Conservation (phyloP, 2,888 invertebrate genomes). For the Erpobdella octoculata region DNA sequence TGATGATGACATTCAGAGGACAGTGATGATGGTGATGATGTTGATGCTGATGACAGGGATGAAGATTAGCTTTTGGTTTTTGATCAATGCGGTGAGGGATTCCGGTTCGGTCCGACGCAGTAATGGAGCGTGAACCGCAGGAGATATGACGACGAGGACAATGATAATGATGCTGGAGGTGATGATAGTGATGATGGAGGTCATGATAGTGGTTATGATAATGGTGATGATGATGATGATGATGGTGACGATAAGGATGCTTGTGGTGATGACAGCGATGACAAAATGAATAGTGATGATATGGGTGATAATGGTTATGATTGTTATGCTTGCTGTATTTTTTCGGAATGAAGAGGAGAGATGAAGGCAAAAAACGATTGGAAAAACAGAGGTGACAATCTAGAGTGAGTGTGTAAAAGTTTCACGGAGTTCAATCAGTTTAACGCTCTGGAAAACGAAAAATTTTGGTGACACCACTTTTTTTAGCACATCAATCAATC, state of each 20-base stretch:
- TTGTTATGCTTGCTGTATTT: conserved; percentile 16
- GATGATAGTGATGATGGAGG: neutral
- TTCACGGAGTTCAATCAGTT: too few species aligned
- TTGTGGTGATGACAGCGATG: conserved; percentile 18
- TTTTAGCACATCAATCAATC: too few species aligned
- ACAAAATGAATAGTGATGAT: conserved; percentile 19
- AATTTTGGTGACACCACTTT: too few species aligned
- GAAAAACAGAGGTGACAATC: too few species aligned
- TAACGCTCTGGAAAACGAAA: too few species aligned
- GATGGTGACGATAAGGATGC: conserved; percentile 21
- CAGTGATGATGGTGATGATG: conserved; percentile 24
- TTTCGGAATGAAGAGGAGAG: neutral
- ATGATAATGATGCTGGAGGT: neutral
- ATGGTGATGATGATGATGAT: conserved; percentile 21
- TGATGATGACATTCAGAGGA: conserved; percentile 24
- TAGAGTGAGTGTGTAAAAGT: too few species aligned
- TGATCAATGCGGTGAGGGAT: neutral
- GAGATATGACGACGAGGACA: too few species aligned
- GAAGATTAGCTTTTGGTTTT: neutral
- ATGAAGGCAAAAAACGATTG: too few species aligned
- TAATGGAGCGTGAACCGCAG: neutral
- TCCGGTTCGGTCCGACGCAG: neutral
- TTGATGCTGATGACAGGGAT: conserved; percentile 7
- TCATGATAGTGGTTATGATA: conserved; percentile 22
- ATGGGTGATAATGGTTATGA: conserved; percentile 24